phyloP scores from a whole-genome alignment of 2,113 vertebrate species.

The Nanorana parkeri region DNA sequence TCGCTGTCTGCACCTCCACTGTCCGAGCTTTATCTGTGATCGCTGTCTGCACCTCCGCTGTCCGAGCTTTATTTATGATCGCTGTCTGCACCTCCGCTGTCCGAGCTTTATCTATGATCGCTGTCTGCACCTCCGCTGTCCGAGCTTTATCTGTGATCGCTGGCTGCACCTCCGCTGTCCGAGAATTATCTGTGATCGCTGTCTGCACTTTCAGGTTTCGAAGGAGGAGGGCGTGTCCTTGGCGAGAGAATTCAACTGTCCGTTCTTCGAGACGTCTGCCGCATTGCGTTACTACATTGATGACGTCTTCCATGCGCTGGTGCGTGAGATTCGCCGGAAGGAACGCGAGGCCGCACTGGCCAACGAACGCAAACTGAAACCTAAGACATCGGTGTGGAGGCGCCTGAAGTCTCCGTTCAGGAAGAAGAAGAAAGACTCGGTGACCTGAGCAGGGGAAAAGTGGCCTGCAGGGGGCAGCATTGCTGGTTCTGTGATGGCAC shows the following conservation, averaged over 20 bases:
- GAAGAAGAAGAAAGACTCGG: constrained; percentile 77
- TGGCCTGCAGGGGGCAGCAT: background rate
- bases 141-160: too few species aligned
- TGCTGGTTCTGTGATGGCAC: background rate
- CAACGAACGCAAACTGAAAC: constrained; percentile 75
- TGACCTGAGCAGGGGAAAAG: constrained; percentile 69
- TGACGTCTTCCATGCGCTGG: constrained; percentile 83
- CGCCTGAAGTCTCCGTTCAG: constrained; percentile 81
- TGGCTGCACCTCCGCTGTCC: too few species aligned
- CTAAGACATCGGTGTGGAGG: constrained; percentile 79
- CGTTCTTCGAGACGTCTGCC: constrained; percentile 87
- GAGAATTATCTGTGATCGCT: too few species aligned
- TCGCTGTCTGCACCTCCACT: too few species aligned
- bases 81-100: too few species aligned
- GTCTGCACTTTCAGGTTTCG: constrained; percentile 73
- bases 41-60: too few species aligned
- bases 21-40: too few species aligned
- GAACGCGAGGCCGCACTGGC: constrained; percentile 76
- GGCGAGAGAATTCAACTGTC: constrained; percentile 84
- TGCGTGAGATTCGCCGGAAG: constrained; percentile 83
- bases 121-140: too few species aligned
- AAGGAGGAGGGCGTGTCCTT: constrained; percentile 82
- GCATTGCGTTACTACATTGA: constrained; percentile 85
- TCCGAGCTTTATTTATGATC: too few species aligned
- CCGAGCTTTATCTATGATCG: too few species aligned